Conservation (phyloP, 2,888 invertebrate genomes). For the Ochropleura leucogaster region DNA sequence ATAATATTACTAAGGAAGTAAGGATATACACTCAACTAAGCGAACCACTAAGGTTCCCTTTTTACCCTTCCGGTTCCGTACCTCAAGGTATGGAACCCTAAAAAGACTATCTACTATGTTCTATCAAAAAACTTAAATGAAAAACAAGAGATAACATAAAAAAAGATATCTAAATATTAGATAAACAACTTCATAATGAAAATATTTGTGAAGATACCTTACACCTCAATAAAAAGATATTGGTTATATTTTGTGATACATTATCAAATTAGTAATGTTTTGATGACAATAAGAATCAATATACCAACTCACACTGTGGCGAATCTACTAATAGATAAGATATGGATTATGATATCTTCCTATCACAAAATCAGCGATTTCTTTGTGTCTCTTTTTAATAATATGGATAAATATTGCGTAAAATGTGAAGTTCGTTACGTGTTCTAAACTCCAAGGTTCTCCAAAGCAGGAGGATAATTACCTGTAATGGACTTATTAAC, state of each 20-base stretch:
- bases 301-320: background rate
- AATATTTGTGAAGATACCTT: conserved; percentile 41
- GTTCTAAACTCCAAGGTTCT: background rate
- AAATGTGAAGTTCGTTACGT: conserved; percentile 9
- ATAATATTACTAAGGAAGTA: too few species aligned
- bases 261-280: conserved; percentile 35
- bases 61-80: too few species aligned
- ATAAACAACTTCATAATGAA: conserved; percentile 24
- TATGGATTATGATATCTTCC: conserved; percentile 17
- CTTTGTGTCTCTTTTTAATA: conserved; percentile 31
- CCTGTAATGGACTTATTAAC: background rate
- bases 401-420: conserved; percentile 48
- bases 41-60: too few species aligned
- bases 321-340: conserved; percentile 44
- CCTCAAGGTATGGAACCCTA: too few species aligned
- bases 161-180: background rate
- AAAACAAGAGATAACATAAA: conserved; percentile 13
- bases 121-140: conserved; percentile 6
- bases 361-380: conserved; percentile 47
- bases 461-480: background rate
- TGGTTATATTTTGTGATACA: background rate
- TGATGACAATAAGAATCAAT: conserved; percentile 13
- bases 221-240: conserved; percentile 16
- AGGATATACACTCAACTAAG: too few species aligned
- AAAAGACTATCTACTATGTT: too few species aligned